phyloP scores from a whole-genome alignment of 2,113 vertebrate genomes.

The Oryzias javanicus region DNA sequence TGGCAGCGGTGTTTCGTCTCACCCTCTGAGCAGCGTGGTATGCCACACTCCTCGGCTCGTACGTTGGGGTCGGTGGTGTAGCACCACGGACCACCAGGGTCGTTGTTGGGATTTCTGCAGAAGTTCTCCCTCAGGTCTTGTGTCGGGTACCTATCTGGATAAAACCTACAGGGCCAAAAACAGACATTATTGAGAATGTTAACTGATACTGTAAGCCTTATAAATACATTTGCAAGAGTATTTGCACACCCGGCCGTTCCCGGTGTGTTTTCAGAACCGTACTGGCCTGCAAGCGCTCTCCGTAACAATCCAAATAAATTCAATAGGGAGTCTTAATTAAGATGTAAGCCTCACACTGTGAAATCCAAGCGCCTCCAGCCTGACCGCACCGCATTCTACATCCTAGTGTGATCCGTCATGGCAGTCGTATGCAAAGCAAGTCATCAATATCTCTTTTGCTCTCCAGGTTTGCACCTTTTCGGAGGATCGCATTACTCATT shows the following conservation, averaged over 20 bases:
- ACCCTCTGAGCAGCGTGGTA: constrained; percentile 94
- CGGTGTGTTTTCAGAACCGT: constrained; percentile 28
- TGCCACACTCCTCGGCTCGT: constrained; percentile 88
- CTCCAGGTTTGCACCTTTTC: constrained; percentile 46
- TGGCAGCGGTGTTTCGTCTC: constrained; percentile 40
- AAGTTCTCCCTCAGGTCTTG: constrained; percentile 94
- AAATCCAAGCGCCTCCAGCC: background rate
- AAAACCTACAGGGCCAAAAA: constrained; percentile 55
- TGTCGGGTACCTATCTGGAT: constrained; percentile 83
- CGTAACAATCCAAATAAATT: constrained; percentile 54
- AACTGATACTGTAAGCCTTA: constrained; percentile 46
- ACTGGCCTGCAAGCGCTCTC: constrained; percentile 13
- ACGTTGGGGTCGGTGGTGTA: constrained; percentile 90
- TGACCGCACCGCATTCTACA: constrained; percentile 15
- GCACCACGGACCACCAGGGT: constrained; percentile 93
- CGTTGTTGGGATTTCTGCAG: constrained; percentile 93
- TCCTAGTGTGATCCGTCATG: background rate
- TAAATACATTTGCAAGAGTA: constrained; percentile 54
- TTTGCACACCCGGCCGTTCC: constrained; percentile 39
- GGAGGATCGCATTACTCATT: constrained; percentile 36
- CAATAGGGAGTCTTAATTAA: constrained; percentile 28
- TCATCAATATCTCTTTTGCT: constrained; percentile 17
- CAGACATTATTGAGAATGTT: constrained; percentile 33
- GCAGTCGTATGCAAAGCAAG: constrained; percentile 29
- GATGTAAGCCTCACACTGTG: background rate